Evolutionary conservation across 2,888 invertebrate genomes (phyloP), one percentile per base, ranked within the genome.

Genomic region (Orthosia incerta): DNA sequence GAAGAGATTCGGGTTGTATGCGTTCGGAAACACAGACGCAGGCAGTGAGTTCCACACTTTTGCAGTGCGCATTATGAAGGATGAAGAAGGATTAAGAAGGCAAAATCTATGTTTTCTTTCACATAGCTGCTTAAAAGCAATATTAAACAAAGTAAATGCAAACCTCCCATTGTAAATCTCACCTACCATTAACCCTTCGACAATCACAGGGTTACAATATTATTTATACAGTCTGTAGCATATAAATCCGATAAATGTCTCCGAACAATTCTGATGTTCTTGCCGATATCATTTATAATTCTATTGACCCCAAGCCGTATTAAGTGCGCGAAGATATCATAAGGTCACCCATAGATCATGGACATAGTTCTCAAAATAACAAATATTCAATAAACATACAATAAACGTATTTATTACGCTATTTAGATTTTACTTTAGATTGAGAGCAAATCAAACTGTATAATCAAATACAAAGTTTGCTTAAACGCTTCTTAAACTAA

Each of bases 351-450:
- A 81, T 83, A 80, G 72, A 80, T 81, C 85, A 83, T 62, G 74
- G 74, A 48, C 73, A 73, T 51, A 70, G 59, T 67, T 69, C 72
- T 73, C 65, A 26, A 83, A 76, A 68, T 75, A 81, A 86, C 85
- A 82, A 80, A 80, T 76, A 81, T 85, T 81, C 83, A 84, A 83
- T 86, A 84, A 85, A 79, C 77, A 76, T 74, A 84, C 83, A 86
- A 77, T 81, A 83, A 84, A 71, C 65, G 74, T 83, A 88, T 87
- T 86, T 88, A 89, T 88, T 77, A 74, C 80, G 71, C 84, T 80
- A 87, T 88, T 89, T 87, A 89, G 89, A 89, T 89, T 86, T 80
- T 84, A 84, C 74, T 79, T 77, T 23, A 89, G 89, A 89, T 89
- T 88, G 79, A 68, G 79, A 82, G 80, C 77, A 78, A 88, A 83